These are phyloP conservation scores for Drosophila sturtevanti DNA, from an alignment of 1,140 invertebrate genomes.

Conservation along the genomic window DNA sequence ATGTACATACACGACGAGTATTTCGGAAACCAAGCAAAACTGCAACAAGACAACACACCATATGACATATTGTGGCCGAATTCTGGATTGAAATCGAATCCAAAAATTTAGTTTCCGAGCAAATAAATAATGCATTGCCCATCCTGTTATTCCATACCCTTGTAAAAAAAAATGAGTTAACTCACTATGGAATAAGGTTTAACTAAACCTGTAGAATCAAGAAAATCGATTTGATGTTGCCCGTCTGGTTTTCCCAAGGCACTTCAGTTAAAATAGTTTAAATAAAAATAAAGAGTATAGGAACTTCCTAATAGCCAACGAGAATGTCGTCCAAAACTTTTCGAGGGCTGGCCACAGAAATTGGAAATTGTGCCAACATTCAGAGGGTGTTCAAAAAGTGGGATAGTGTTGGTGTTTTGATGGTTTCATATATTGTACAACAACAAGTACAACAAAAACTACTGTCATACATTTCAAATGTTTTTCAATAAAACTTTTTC, in stretches of 20 bases:
- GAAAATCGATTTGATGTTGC: too few relatives aligned
- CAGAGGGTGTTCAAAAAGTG: background rate
- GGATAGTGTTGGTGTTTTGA: background rate
- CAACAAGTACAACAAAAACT: slow-evolving; percentile 41
- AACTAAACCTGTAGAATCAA: too few relatives aligned
- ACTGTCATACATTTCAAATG: slow-evolving; percentile 72
- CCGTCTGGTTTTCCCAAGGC: too few relatives aligned
- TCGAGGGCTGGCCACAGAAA: slow-evolving; percentile 21
- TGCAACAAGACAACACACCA: slow-evolving; percentile 25
- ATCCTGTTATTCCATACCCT: background rate
- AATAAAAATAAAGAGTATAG: background rate
- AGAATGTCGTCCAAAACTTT: slow-evolving; percentile 11
- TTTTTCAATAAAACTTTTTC: slow-evolving; percentile 77
- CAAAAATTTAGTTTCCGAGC: background rate
- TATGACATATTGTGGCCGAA: slow-evolving; percentile 9
- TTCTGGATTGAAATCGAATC: background rate
- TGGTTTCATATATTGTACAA: background rate
- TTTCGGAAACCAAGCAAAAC: slow-evolving; percentile 29
- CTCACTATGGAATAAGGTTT: background rate
- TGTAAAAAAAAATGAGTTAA: background rate
- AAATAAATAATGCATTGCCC: background rate
- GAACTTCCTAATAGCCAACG: background rate
- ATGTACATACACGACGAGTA: too few relatives aligned
- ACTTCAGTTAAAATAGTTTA: too few relatives aligned
- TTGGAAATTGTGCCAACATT: slow-evolving; percentile 18